These are phyloP conservation scores for Lumbricus terrestris DNA, from an alignment of 2,888 invertebrate genomes.

Conservation along the genomic window DNA sequence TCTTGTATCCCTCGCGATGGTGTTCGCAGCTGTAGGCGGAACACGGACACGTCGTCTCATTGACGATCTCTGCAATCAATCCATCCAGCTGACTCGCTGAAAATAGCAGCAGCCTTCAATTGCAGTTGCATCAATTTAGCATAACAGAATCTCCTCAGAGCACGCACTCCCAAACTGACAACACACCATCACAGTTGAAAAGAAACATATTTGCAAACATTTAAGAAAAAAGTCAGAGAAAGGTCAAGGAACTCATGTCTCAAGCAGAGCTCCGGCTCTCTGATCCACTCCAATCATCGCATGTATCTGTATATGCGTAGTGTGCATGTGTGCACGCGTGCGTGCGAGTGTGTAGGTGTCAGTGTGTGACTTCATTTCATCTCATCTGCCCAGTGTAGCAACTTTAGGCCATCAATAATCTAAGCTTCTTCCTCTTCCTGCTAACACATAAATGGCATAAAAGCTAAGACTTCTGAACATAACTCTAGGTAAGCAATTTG, in stretches of 20 bases:
- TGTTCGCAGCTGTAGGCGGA: conserved; percentile 23
- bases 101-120: not conserved
- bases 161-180: too few relatives aligned
- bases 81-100: conserved; percentile 27
- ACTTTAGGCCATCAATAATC: not conserved
- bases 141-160: too few relatives aligned
- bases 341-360: not conserved
- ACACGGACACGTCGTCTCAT: conserved; percentile 26
- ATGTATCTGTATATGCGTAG: too few relatives aligned
- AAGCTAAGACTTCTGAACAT: not conserved
- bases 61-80: conserved; percentile 21
- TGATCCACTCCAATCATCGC: not conserved
- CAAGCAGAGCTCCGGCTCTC: too few relatives aligned
- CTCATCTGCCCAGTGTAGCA: not conserved
- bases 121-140: not conserved
- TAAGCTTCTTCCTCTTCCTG: too few relatives aligned
- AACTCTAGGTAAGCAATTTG: too few relatives aligned
- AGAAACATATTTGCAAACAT: too few relatives aligned
- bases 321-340: too few relatives aligned
- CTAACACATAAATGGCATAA: too few relatives aligned
- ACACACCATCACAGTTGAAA: too few relatives aligned
- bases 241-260: too few relatives aligned
- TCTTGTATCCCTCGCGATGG: conserved; percentile 27
- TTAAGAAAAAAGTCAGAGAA: too few relatives aligned
- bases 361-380: not conserved